These are phyloP conservation scores for Aphodius sticticus DNA, from an alignment of 2,888 invertebrate genomes.

Conservation along the genomic window DNA sequence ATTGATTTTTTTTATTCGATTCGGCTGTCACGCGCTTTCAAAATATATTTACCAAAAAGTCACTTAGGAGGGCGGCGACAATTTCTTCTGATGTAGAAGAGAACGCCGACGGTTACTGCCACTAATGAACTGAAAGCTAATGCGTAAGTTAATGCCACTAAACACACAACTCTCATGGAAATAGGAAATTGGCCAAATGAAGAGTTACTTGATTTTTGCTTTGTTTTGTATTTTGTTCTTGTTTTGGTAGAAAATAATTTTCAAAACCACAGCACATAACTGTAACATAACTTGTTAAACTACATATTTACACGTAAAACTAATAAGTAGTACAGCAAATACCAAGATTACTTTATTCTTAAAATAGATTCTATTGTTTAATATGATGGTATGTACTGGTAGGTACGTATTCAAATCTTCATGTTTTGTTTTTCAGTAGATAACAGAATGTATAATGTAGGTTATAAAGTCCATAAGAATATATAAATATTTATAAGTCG, in stretches of 20 bases:
- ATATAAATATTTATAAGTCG: neutral
- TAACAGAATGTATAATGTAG: neutral
- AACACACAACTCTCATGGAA: conserved; percentile 35
- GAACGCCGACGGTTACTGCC: conserved; percentile 28
- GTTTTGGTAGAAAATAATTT: too few species aligned
- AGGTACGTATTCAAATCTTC: too few species aligned
- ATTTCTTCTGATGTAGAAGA: conserved; percentile 28
- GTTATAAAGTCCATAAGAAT: neutral
- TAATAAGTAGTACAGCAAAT: neutral
- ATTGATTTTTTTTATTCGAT: conserved; percentile 19
- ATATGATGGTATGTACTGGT: too few species aligned
- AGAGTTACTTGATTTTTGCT: neutral
- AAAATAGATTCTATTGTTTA: neutral
- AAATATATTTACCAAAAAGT: neutral
- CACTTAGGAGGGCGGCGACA: neutral
- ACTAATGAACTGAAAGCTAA: conserved; percentile 28
- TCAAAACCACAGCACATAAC: too few species aligned
- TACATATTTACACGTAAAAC: too few species aligned
- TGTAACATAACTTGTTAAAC: too few species aligned
- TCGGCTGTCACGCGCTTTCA: neutral
- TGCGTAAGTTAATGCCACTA: conserved; percentile 34
- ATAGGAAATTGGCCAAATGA: conserved; percentile 25
- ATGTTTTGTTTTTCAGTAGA: neutral
- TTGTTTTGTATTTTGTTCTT: neutral
- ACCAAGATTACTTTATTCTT: neutral